Percentiles rank a stretch among this genome's conserved stretches.
These are phyloP conservation scores for Cantharis lateralis DNA, from an alignment of 2,888 invertebrate genomes.

Conservation along the genomic window DNA sequence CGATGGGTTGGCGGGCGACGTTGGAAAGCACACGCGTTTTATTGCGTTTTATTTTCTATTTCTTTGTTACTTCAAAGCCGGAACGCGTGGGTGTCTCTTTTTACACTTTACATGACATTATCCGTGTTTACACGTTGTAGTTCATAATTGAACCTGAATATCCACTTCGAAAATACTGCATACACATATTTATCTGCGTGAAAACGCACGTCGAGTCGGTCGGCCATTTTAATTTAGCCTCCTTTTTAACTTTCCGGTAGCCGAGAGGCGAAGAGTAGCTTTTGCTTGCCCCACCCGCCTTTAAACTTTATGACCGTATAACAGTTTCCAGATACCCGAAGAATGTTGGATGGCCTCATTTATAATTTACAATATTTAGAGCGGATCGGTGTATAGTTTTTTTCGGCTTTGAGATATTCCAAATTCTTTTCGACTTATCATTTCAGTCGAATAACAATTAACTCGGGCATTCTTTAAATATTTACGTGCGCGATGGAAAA, in stretches of 20 bases:
- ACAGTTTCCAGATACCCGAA: constrained; percentile 11
- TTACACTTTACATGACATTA: not conserved
- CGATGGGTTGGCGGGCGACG: not conserved
- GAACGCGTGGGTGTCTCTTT: not conserved
- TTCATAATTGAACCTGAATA: not conserved
- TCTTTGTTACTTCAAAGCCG: not conserved
- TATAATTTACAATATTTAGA: not conserved
- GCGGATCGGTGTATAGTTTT: not conserved
- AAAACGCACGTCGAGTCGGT: constrained; percentile 10
- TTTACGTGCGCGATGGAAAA: not conserved
- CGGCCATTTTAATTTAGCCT: constrained; percentile 16
- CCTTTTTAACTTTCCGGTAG: not conserved
- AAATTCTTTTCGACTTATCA: not conserved
- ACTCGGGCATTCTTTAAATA: not conserved
- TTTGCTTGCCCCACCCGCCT: constrained; percentile 9
- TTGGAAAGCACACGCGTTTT: not conserved
- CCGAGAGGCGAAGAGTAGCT: constrained; percentile 1
- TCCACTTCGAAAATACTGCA: not conserved
- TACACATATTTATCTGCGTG: not conserved
- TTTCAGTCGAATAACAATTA: not conserved
- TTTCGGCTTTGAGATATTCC: not conserved
- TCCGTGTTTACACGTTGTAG: not conserved
- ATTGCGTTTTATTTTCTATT: not conserved
- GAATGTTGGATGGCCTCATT: constrained; percentile 7
- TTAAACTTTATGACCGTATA: constrained; percentile 10